These are phyloP conservation scores for Hippocampus comes DNA, from an alignment of 2,113 vertebrate genomes.

Conservation along the genomic window DNA sequence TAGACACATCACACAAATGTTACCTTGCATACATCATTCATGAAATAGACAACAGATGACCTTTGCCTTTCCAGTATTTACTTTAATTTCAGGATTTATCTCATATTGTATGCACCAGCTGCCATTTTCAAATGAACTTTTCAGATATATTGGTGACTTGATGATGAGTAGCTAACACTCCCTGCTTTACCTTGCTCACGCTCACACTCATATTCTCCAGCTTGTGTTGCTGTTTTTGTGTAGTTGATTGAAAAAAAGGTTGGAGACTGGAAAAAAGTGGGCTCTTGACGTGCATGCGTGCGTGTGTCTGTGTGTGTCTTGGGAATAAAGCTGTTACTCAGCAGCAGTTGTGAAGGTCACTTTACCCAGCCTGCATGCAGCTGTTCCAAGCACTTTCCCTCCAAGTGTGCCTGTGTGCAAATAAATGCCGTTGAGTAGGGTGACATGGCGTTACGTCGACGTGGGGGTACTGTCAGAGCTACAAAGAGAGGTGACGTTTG, in stretches of 20 bases:
- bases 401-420: constrained; percentile 16
- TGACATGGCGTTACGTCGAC: constrained; percentile 12
- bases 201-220: background rate
- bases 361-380: constrained; percentile 21
- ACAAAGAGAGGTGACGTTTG: constrained; percentile 37
- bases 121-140: constrained; percentile 18
- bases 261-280: background rate
- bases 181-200: background rate
- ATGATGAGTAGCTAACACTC: background rate
- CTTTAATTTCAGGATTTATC: constrained; percentile 36
- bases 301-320: background rate
- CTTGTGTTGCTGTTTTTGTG: constrained; percentile 5
- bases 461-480: background rate
- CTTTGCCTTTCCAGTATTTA: constrained; percentile 26
- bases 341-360: constrained; percentile 55
- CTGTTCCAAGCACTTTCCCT: constrained; percentile 31
- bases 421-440: constrained; percentile 10
- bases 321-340: constrained; percentile 28
- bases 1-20: background rate
- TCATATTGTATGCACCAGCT: constrained; percentile 15
- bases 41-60: constrained; percentile 13
- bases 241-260: constrained; percentile 2
- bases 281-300: constrained; percentile 3
- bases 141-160: constrained; percentile 9
- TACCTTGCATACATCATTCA: background rate